Base-by-base conservation (phyloP, 2,113 vertebrate species). In the Athene cunicularia region DNA sequence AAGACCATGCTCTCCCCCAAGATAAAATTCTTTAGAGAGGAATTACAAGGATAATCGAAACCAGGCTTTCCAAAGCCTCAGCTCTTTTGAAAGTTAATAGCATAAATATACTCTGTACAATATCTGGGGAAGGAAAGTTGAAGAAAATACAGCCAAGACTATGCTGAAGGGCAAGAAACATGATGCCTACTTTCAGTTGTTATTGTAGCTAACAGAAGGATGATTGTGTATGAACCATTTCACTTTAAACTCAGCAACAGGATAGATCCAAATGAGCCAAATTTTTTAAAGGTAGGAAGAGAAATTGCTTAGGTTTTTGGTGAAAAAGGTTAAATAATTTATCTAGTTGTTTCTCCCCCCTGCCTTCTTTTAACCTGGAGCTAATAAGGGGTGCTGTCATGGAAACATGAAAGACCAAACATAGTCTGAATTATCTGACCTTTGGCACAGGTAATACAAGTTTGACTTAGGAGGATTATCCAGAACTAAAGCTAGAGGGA, bases 351-450 rank as follows among this genome's bases (percentile, higher is more conserved):
- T n/a, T 10, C 6, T 11, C 21, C 4, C 2, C 19, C 12, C 15
- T 11, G 16, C 18, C 12, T 33, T n/a, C n/a, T 53, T 85, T 71
- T 71, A 90, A 50, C 66, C 86, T 94, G 91, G 77, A 93, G 70
- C 91, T 86, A 95, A 96, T 96, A 95, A 97, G 90, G 75, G 77
- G 41, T 73, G 84, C 81, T 94, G 91, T 97, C 96, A 97, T 96
- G 95, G 94, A 94, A 97, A 97, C 50, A 0, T 70, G 82, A 50
- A 95, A 95, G 89, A 91, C 94, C 91, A 95, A 97, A 95, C 84
- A 87, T 45, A 4, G 4, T 64, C 66, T 80, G 58, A 93, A 91
- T 91, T 81, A 55, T 72, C 90, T 95, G 96, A 92, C 94, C 96
- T 90, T 93, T 96, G 89, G 93, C 87, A 88, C 71, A 96, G 89